Conservation (phyloP, 2,113 vertebrate genomes). For the Clarias magur region DNA sequence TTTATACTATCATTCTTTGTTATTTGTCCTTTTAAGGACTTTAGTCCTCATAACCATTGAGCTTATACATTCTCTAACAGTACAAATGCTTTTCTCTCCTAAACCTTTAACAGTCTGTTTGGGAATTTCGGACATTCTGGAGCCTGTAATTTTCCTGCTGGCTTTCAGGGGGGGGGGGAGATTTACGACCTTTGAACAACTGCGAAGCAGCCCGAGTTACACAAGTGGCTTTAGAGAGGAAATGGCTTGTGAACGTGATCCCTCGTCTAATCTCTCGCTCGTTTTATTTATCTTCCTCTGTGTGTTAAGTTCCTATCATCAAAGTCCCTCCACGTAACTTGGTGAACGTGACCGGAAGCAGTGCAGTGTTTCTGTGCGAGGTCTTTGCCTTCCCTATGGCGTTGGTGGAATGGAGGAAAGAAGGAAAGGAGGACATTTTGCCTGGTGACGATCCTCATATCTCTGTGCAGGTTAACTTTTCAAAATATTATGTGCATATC, state of each 20-base stretch:
- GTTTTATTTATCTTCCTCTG: not conserved
- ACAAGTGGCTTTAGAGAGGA: conserved; percentile 22
- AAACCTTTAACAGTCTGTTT: not conserved
- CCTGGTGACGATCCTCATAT: conserved; percentile 78
- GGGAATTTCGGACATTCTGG: conserved; percentile 23
- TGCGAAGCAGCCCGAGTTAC: conserved; percentile 23
- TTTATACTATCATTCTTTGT: not conserved
- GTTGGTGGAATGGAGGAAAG: conserved; percentile 73
- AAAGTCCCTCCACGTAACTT: conserved; percentile 68
- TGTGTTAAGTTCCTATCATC: conserved; percentile 70
- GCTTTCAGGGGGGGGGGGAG: conserved; percentile 24
- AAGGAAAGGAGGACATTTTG: conserved; percentile 64
- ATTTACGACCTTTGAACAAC: conserved; percentile 46
- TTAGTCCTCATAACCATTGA: not conserved
- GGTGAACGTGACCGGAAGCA: conserved; percentile 67
- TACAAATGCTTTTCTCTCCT: conserved; percentile 10
- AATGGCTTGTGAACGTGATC: conserved; percentile 39
- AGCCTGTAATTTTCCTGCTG: conserved; percentile 49
- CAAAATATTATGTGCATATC: not conserved
- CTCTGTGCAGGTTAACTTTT: conserved; percentile 65
- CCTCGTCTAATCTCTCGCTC: conserved; percentile 19
- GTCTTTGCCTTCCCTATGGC: conserved; percentile 78
- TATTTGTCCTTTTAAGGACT: not conserved
- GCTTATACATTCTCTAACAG: not conserved
- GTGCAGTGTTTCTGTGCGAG: conserved; percentile 71